Evolutionary conservation across 2,888 invertebrate genomes (phyloP).

Genomic region (Anagyrus pseudococci): DNA sequence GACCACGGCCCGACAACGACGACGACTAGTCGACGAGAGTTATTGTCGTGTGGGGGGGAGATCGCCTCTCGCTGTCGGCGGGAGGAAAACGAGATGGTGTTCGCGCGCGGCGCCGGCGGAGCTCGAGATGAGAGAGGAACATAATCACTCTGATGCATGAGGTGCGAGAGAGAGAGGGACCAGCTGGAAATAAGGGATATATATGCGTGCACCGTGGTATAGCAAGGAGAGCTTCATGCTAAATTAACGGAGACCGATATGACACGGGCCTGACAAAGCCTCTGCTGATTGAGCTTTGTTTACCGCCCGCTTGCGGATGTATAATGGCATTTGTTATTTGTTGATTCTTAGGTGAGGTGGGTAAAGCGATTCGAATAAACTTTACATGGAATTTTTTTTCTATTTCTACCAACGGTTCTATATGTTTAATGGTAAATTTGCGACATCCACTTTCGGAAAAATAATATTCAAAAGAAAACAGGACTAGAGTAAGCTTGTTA

Average conservation of each 20-base stretch:
- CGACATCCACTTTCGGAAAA: not conserved
- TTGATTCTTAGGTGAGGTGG: too few relatives aligned
- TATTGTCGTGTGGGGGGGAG: constrained; percentile 11
- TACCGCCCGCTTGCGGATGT: too few relatives aligned
- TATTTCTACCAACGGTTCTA: too few relatives aligned
- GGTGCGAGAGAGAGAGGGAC: not conserved
- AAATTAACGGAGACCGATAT: too few relatives aligned
- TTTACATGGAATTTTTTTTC: too few relatives aligned
- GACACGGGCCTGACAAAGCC: too few relatives aligned
- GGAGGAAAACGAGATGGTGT: not conserved
- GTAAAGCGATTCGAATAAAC: too few relatives aligned
- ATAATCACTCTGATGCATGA: too few relatives aligned
- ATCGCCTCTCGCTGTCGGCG: not conserved
- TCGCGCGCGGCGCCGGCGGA: not conserved
- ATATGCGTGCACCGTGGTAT: too few relatives aligned
- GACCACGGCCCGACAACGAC: constrained; percentile 7
- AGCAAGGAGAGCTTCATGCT: too few relatives aligned
- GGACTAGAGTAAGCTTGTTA: not conserved
- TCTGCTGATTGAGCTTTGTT: too few relatives aligned
- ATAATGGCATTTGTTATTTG: too few relatives aligned
- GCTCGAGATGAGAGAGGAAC: not conserved
- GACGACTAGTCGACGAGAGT: constrained; percentile 13
- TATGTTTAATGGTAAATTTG: not conserved
- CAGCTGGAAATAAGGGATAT: not conserved
- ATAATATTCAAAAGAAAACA: not conserved